Evolutionary conservation across 53 echinoderm and acorn worm genomes (phyloP), one percentile per base, ranked within the genome.

Genomic region (Pentamera pediparva): DNA sequence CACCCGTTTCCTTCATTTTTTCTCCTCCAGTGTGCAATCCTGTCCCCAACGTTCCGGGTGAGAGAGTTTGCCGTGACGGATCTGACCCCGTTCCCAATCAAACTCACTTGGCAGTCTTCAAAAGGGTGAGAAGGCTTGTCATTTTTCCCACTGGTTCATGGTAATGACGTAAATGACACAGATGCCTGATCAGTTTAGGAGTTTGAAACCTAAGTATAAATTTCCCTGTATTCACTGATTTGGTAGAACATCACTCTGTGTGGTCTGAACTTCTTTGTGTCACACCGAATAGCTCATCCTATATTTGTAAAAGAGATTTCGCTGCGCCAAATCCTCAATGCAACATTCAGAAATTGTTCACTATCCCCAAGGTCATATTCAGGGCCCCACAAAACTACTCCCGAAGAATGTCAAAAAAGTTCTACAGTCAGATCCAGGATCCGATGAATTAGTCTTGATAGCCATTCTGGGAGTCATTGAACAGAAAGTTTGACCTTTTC

Each of bases 41-140:
- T 95, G 56, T 95, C 95, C 6, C 95, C 95, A 47, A 95, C 95
- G n/a, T 95, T 95, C 81, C 86, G 87, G 40, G 95, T 95, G 7
- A 63, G 95, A 35, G 95, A 95, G 39, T 95, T 70, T 87, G 55
- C 85, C 2, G 85, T 91, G 64, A 78, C 78, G 0, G 95, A 95
- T 82, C 77, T 95, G 45, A 87, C 88, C 6, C 90, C 95, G 3
- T 95, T 85, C 59, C 69, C 95, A 29, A 95, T 95, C 35, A 85
- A 88, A 27, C 85, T 95, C n/a, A 45, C 62, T 13, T 95, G 95
- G 95, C 75, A 78, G 43, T 82, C 87, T 22, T 69, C 62, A 10
- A 84, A 89, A 61, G 95, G 87, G 41, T 90, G 90, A 75, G 95
- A 92, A 39, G 85, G 87, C 85, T 92, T 1, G n/a, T 12, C n/a